A percentile compares a stretch with the other conserved stretches of the same genome.
These are phyloP conservation scores for Campylomormyrus numenius DNA, from an alignment of 2,113 vertebrate genomes.

Conservation along the genomic window DNA sequence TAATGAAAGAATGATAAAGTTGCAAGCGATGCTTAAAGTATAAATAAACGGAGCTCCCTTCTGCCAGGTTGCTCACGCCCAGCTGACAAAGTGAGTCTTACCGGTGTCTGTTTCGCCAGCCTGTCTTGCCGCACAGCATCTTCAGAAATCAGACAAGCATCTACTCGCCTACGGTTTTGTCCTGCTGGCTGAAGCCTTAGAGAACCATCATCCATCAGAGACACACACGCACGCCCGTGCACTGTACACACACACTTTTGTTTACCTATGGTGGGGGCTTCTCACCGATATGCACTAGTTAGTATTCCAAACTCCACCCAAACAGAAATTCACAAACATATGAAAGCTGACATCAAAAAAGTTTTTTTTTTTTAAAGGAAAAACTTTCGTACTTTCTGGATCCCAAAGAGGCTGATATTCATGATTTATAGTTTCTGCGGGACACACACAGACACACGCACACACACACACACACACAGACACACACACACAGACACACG, in stretches of 20 bases:
- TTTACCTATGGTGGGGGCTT: neutral
- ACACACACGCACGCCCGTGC: neutral
- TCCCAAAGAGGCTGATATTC: neutral
- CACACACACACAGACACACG: no score
- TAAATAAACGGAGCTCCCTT: neutral
- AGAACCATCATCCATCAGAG: neutral
- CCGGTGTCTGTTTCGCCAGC: neutral
- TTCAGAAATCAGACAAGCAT: conserved; percentile 5
- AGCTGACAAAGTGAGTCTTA: neutral
- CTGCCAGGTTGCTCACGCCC: neutral
- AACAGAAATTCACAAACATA: neutral
- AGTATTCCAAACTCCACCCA: neutral
- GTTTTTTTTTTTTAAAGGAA: neutral
- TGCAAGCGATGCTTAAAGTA: neutral
- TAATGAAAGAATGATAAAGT: neutral
- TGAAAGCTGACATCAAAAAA: neutral
- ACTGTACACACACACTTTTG: neutral
- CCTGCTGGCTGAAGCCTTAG: neutral
- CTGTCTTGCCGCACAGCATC: neutral
- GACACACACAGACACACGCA: neutral
- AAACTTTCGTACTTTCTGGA: neutral
- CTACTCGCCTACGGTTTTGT: neutral
- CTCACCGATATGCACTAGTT: neutral
- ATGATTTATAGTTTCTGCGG: neutral
- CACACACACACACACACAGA: no score